These are phyloP conservation scores for Tigriopus japonicus DNA, from an alignment of 1,140 invertebrate species.

Conservation along the genomic window DNA sequence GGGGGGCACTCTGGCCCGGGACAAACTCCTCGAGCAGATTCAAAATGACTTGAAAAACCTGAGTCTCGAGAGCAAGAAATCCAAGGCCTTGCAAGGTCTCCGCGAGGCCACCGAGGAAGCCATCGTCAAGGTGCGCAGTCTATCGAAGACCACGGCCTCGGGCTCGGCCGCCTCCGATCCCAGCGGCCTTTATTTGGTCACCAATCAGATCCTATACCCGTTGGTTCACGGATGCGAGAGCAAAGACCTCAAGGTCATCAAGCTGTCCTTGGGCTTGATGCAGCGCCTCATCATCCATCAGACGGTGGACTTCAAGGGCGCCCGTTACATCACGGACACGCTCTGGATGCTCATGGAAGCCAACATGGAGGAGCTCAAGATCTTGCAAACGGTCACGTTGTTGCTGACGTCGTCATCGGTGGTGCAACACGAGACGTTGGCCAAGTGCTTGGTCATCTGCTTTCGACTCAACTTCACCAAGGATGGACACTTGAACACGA, in stretches of 20 bases:
- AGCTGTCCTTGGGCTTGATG: slow-evolving; percentile 76
- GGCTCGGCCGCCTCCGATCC: neutral
- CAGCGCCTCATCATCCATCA: slow-evolving; percentile 47
- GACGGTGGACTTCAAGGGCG: slow-evolving; percentile 66
- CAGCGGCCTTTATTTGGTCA: neutral
- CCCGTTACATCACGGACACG: slow-evolving; percentile 74
- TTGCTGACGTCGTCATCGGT: slow-evolving; percentile 80
- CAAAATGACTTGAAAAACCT: neutral
- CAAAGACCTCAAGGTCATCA: slow-evolving; percentile 88
- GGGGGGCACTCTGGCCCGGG: neutral
- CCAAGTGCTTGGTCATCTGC: slow-evolving; percentile 33
- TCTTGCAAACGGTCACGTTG: slow-evolving; percentile 85
- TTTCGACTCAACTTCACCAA: slow-evolving; percentile 72
- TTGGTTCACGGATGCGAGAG: slow-evolving; percentile 93
- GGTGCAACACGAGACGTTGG: slow-evolving; percentile 76
- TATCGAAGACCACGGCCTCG: neutral
- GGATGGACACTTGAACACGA: slow-evolving; percentile 82
- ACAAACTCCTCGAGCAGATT: neutral
- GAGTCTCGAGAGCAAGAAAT: neutral
- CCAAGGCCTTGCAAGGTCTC: neutral
- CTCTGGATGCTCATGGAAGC: slow-evolving; percentile 81
- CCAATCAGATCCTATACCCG: slow-evolving; percentile 73
- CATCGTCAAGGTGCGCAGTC: slow-evolving; percentile 2
- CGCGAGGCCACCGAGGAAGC: neutral
- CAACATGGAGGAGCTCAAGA: slow-evolving; percentile 81